Evolutionary conservation across 2,113 vertebrate species (phyloP).

Genomic region (Gadus macrocephalus): DNA sequence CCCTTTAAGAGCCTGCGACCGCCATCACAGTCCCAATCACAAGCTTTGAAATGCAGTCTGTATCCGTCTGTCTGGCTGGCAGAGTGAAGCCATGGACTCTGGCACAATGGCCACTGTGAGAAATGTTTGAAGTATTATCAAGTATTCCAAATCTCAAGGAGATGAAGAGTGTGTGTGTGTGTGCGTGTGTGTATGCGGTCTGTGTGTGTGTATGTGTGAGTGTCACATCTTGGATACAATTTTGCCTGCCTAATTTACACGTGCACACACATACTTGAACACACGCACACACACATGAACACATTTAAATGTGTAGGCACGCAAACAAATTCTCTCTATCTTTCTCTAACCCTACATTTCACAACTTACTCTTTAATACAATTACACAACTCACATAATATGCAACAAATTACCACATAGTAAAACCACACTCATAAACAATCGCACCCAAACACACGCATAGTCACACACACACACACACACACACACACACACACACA

Average conservation of each 20-base stretch:
- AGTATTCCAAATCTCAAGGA: constrained; percentile 9
- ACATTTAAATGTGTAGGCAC: background rate
- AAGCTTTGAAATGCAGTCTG: constrained; percentile 14
- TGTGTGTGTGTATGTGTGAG: background rate
- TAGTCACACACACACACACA: background rate
- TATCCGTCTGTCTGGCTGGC: constrained; percentile 9
- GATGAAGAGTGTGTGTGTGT: background rate
- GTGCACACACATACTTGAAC: background rate
- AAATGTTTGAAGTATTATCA: constrained; percentile 27
- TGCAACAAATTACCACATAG: too few species aligned
- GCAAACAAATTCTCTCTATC: background rate
- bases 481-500: background rate
- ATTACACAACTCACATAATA: too few species aligned
- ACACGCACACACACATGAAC: background rate
- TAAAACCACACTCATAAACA: too few species aligned
- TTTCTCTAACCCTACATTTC: too few species aligned
- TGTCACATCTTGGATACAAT: background rate
- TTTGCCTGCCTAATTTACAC: background rate
- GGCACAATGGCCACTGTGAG: constrained; percentile 16
- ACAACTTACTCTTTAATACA: too few species aligned
- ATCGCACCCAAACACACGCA: background rate
- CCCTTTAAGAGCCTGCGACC: constrained; percentile 13
- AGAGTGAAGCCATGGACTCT: constrained; percentile 7
- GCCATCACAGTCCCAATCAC: constrained; percentile 1
- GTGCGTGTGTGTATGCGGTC: background rate